These are phyloP conservation scores for Cryptomyrus ogoouensis DNA, from an alignment of 2,113 vertebrate species.

Conservation along the genomic window DNA sequence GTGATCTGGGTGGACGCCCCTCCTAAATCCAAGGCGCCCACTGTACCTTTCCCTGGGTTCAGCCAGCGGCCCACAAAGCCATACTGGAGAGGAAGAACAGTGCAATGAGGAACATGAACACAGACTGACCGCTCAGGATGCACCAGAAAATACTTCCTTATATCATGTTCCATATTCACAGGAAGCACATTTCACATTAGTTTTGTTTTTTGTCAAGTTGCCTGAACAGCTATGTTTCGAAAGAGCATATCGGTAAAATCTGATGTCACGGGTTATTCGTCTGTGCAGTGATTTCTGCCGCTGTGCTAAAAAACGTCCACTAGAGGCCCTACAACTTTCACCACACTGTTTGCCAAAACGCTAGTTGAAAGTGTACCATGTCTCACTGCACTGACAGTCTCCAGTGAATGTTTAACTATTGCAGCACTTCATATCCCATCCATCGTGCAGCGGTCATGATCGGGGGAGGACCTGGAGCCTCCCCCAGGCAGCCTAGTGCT, in stretches of 20 bases:
- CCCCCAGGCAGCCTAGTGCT: neutral
- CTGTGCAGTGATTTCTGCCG: neutral
- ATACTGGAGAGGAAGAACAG: slow-evolving; percentile 56
- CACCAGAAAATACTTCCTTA: neutral
- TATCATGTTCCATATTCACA: neutral
- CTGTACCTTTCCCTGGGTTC: slow-evolving; percentile 62
- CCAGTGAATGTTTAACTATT: neutral
- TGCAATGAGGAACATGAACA: neutral
- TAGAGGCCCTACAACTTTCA: neutral
- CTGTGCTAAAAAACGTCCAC: neutral
- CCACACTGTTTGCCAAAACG: neutral
- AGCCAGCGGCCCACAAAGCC: slow-evolving; percentile 82
- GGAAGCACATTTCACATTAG: neutral
- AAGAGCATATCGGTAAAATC: neutral
- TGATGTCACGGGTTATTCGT: neutral
- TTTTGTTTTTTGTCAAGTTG: neutral
- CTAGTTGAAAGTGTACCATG: neutral
- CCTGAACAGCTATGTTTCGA: neutral
- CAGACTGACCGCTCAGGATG: neutral
- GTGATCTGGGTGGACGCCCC: slow-evolving; percentile 95
- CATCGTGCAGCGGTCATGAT: neutral
- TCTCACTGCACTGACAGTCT: neutral
- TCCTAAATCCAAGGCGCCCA: slow-evolving; percentile 88
- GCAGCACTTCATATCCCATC: neutral
- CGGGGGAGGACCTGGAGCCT: neutral